Percentiles rank a stretch among this genome's conserved stretches.
These are phyloP conservation scores for Hippoglossus hippoglossus DNA, from an alignment of 2,797 vertebrate genomes.

Conservation along the genomic window DNA sequence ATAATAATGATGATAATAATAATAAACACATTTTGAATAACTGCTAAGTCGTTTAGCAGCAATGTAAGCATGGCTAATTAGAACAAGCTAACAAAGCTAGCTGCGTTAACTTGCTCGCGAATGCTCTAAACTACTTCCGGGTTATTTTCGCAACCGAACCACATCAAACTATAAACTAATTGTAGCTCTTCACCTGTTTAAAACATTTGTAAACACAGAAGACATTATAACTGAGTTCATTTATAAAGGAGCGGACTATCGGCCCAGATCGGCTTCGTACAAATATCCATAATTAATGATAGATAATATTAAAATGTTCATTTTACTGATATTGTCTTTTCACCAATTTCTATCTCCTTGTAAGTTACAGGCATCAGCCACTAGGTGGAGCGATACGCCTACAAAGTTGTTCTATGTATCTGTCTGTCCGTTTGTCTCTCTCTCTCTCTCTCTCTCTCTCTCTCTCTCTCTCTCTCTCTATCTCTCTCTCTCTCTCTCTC, in stretches of 20 bases:
- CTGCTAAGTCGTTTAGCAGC: too few relatives aligned
- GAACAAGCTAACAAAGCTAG: slow-evolving; percentile 4
- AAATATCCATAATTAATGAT: not conserved
- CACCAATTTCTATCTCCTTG: too few relatives aligned
- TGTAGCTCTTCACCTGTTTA: not conserved
- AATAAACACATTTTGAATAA: too few relatives aligned
- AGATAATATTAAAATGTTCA: not conserved
- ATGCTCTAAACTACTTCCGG: slow-evolving; percentile 46
- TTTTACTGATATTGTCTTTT: not conserved
- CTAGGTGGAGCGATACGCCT: not conserved
- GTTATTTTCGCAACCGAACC: not conserved
- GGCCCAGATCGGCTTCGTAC: not conserved
- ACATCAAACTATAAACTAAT: not conserved
- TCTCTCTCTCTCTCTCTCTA: too few relatives aligned
- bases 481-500: too few relatives aligned
- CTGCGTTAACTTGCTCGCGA: too few relatives aligned
- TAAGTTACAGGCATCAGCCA: not conserved
- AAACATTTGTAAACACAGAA: rapidly evolving
- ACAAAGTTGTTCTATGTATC: too few relatives aligned
- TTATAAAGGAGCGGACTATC: rapidly evolving
- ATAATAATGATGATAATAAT: too few relatives aligned
- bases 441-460: too few relatives aligned
- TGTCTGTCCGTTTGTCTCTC: not conserved
- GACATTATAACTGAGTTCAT: rapidly evolving
- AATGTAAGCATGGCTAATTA: too few relatives aligned